Evolutionary conservation across 2,888 invertebrate species (phyloP), one percentile per base, ranked within the genome.

Genomic region (Drosophila barbarae): DNA sequence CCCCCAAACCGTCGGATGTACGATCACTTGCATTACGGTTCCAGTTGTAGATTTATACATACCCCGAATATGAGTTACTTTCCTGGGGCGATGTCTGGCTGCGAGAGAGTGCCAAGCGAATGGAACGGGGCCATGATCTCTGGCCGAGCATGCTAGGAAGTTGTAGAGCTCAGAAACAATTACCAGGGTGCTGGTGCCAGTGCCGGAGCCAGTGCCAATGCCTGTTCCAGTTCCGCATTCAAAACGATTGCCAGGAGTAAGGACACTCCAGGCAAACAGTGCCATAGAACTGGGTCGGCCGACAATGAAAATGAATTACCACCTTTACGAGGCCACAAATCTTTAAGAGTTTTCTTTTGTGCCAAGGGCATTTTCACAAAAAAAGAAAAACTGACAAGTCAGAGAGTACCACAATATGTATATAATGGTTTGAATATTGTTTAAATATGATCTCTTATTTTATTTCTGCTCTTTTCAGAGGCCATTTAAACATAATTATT

Each of bases 1-100:
- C 15, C 34, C 51, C 61, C 60, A 47, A 38, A 35, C 38, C 54
- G 41, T 63, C 63, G 63, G 63, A 63, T 65, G 65, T 61, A 64
- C 66, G 66, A 67, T 59, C 69, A 67, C 66, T 69, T 67, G 51
- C 66, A 68, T 68, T 66, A 58, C 50, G 23, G 58, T 59, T 67
- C 44, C 30, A 50, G 69, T 42, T 52, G 67, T 69, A 46, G 39
- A 47, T 49, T 52, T 47, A 38, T 21, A 38, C 32, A 39, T 38
- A 38, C 32, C 30, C 59, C 28, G 34, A 34, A 65, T 55, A 65
- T 66, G 32, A 50, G 50, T 68, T 68, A 68, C 57, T 68, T 59
- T 60, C 67, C 67, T 32, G 67, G 61, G 60, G 67, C 69, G 36
- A 46, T 66, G 34, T 49, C 35, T 26, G 55, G 38, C 41, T 42